These are phyloP conservation scores for Penaeus indicus DNA, from an alignment of 1,140 invertebrate species.

Conservation along the genomic window DNA sequence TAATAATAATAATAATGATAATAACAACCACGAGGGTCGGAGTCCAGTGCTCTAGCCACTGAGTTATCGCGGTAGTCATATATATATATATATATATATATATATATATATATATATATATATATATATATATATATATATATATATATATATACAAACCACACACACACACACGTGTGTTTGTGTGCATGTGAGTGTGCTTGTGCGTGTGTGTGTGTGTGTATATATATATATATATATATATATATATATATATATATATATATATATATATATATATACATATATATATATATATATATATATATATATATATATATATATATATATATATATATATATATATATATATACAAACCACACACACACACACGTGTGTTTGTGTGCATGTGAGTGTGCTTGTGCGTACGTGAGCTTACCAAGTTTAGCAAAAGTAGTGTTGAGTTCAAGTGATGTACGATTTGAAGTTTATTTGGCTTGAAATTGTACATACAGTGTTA, in stretches of 20 bases:
- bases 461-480: no score
- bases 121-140: constrained; percentile 41
- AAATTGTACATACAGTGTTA: no score
- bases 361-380: constrained; percentile 2
- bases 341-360: constrained; percentile 18
- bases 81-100: constrained; percentile 41
- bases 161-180: constrained; percentile 1
- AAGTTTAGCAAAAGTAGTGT: no score
- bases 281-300: constrained; percentile 19
- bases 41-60: no score
- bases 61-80: no score
- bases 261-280: constrained; percentile 22
- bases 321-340: not conserved
- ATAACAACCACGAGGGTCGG: not conserved
- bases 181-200: not conserved
- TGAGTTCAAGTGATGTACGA: no score
- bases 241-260: constrained; percentile 27
- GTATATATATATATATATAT: constrained; percentile 34
- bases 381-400: not conserved
- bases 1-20: not conserved
- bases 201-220: not conserved
- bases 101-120: constrained; percentile 49
- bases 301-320: not conserved
- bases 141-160: constrained; percentile 33
- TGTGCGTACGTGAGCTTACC: no score